Base-by-base conservation (phyloP, 2,888 invertebrate genomes). In the Chloroclystis v-ata region DNA sequence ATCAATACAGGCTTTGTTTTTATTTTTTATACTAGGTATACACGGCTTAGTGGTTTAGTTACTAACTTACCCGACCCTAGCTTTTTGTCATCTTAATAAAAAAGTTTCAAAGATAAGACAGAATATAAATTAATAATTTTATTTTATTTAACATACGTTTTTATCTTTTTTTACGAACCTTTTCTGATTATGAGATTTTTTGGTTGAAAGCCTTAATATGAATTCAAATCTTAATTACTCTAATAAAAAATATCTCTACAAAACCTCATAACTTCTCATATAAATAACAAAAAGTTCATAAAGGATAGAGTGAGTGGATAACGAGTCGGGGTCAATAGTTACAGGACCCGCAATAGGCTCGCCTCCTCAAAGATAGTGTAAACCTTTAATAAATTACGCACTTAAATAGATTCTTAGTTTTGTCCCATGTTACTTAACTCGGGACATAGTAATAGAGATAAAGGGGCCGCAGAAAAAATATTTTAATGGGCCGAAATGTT, bases 141-240 rank as follows among this genome's bases (percentile, higher is more conserved):
- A 33, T 33, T n/a, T 5, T 33, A 5, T 9, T n/a, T 16, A 32
- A n/a, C n/a, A 32, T 32, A 32, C 14, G 5, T 13, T 32, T 13
- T 12, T 9, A 32, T 14, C n/a, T 1, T 24, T 35, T 38, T 7
- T 13, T 32, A 45, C 24, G 14, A 11, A 28, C 9, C 11, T 14
- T 38, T 33, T 37, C 37, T 25, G n/a, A 59, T 55, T 64, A 61
- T 67, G 69, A 72, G 72, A 74, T 66, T 52, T 56, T 59, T 59
- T 60, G 68, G 72, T 75, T 84, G 82, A 85, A 84, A 84, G 84
- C 82, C 61, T 69, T 69, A 70, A 75, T 73, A 76, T 77, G 69
- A 76, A 66, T 68, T 67, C 68, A 73, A 83, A 86, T 86, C 85
- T 86, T 77, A 83, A 85, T 82, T 79, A 76, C 84, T 70, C 71